A percentile compares a stretch with the other conserved stretches of the same genome.
These are phyloP conservation scores for Triplophysa yarkandensis DNA, from an alignment of 2,797 vertebrate species.

Conservation along the genomic window DNA sequence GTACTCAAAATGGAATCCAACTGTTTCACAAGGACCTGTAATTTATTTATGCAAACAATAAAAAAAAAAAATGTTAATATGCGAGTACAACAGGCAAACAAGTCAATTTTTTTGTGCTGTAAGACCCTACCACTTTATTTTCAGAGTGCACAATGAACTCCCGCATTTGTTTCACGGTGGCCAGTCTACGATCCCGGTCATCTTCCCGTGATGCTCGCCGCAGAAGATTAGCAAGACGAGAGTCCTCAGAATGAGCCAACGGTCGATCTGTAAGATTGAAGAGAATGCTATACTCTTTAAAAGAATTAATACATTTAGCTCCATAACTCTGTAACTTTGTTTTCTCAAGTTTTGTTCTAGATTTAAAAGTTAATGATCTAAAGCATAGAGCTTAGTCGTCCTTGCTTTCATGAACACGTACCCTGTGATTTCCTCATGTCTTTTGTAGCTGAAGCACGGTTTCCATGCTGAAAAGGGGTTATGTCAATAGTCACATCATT, in stretches of 20 bases:
- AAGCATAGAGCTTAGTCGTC: background rate
- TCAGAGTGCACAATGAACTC: slow-evolving; percentile 98
- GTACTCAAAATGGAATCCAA: slow-evolving; percentile 96
- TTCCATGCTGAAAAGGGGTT: slow-evolving; percentile 98
- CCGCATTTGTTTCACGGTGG: slow-evolving; percentile 97
- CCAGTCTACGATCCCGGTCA: slow-evolving; percentile 96
- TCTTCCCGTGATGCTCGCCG: slow-evolving; percentile 98
- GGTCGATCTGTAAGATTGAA: slow-evolving; percentile 84
- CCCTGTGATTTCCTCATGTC: slow-evolving; percentile 99
- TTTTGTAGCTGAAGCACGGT: slow-evolving; percentile 98
- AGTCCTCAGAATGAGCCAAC: slow-evolving; percentile 98
- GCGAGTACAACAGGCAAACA: background rate
- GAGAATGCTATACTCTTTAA: background rate
- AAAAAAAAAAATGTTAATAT: background rate
- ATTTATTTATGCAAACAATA: slow-evolving; percentile 26
- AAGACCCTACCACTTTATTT: slow-evolving; percentile 90
- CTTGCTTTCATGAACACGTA: slow-evolving; percentile 64
- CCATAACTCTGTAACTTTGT: background rate
- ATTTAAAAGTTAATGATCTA: background rate
- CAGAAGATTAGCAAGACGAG: slow-evolving; percentile 98
- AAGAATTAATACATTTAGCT: background rate
- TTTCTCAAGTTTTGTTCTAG: background rate
- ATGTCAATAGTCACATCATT: slow-evolving; percentile 97
- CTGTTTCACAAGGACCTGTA: slow-evolving; percentile 94
- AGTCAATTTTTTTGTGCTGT: background rate